Base-by-base conservation (phyloP, 2,888 invertebrate species). In the Ormyrus rosae region DNA sequence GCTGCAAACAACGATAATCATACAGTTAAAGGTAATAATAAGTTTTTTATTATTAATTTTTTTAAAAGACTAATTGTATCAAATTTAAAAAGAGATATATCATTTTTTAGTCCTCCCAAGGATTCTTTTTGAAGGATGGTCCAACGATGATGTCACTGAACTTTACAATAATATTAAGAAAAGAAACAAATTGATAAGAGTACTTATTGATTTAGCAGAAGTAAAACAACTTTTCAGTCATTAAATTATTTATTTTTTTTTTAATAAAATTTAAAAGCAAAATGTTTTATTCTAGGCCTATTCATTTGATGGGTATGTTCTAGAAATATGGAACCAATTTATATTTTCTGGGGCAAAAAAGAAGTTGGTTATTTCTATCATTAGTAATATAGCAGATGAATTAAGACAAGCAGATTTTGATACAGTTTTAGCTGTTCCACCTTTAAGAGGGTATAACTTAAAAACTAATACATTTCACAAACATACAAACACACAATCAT, bases 291-390 rank as follows among this genome's bases (percentile, higher is more conserved):
- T 95, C 82, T 93, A 96, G 92, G 93, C 94, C 80, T 94, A 96
- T 91, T 93, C 94, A 83, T 97, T 99, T 91, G 95, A 97, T 91
- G 99, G 99, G 0, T 93, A 96, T 56, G 97, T 98, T 0, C 89
- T 99, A 5, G 99, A 99, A 91, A 93, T 98, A 71, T 96, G 98
- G 94, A 95, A 96, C 19, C 97, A 97, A 91, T 92, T 97, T 88
- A 93, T 95, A 85, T 93, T 86, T 76, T 84, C 95, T 85, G 92
- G 95, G 86, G 92, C 93, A 1, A 91, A 93, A 83, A 91, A 92
- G 83, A 90, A 92, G 65, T 88, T 91, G 70, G 92, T 96, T 75
- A 92, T 94, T 70, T 92, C 93, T 83, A 92, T 96, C 85, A 92
- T 96, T 61, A 93, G 93, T 86, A 91, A 92, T 81, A 92, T 96